Evolutionary conservation across 2,797 vertebrate species (phyloP), one percentile per base, ranked within the genome.

Genomic region (Rhabdomys pumilio): DNA sequence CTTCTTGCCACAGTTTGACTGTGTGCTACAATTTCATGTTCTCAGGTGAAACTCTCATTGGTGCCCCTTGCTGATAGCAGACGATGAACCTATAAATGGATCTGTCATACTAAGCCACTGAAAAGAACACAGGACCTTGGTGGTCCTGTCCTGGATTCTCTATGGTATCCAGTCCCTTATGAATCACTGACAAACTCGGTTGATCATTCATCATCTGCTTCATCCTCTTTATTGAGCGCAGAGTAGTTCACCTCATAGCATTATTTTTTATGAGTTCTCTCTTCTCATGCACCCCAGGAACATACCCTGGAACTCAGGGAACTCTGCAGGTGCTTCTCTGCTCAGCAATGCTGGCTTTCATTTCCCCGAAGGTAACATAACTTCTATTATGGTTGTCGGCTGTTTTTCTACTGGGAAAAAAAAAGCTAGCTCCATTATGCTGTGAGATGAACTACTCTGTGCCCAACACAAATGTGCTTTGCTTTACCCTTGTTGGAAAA

Each of bases 11-110:
- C 4, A 53, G 31, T 81, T 89, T 34, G 55, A 24, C 57, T 67
- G 31, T 73, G 47, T 53, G 72, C 29, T 65, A 63, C 29, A 63
- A 79, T 90, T 91, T 93, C 63, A 76, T 13, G 38, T 90, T 91
- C 26, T 47, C 44, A 53, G 73, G 59, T 59, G n/a, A 69, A 61
- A 31, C 61, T 67, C 63, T 80, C 63, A 31, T 29, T 59, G 57
- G 26, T 3, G 31, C 44, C 44, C 80, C 65, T 82, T 44, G 10
- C 31, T 92, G 77, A 87, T 59, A 1, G n/a, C 80, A 92, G 55
- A 65, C 41, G 80, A 20, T 61, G 61, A 90, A 38, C 31, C 50
- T 80, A 3, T 3, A 89, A 53, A 31, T 26, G 24, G 94, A 26
- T 63, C 61, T 17, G 12, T 76, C 50, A 55, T 72, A 10, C 44